These are phyloP conservation scores for Enteromius afrohamiltoni DNA, from an alignment of 2,797 vertebrate species.

Conservation along the genomic window DNA sequence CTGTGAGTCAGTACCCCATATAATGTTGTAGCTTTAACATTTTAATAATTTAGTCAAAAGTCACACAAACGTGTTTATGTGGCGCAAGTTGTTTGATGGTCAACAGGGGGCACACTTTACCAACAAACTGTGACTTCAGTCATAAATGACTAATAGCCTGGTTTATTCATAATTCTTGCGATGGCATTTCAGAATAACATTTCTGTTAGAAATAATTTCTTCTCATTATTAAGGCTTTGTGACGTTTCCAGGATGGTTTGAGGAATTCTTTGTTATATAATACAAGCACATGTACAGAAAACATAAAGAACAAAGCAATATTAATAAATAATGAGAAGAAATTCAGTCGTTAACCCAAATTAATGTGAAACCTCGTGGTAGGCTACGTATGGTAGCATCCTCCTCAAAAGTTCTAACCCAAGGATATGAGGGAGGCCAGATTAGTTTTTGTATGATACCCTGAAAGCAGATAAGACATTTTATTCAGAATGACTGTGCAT, in stretches of 20 bases:
- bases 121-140: background rate
- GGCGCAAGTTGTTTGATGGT: background rate
- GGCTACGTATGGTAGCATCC: background rate
- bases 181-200: background rate
- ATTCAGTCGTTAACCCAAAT: background rate
- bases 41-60: background rate
- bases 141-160: background rate
- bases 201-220: background rate
- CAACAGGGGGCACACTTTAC: slow-evolving; percentile 8
- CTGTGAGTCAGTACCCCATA: background rate
- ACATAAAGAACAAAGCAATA: background rate
- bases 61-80: background rate
- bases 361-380: background rate
- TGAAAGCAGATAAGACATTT: background rate
- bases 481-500: background rate
- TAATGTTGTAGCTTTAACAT: background rate
- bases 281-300: background rate
- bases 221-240: background rate
- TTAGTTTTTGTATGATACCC: background rate
- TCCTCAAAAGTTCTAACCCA: background rate
- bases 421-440: background rate
- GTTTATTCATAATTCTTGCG: background rate
- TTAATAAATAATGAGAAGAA: background rate
- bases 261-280: background rate
- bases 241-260: background rate